A percentile compares a stretch with the other conserved stretches of the same genome.
These are phyloP conservation scores for Heptranchias perlo DNA, from an alignment of 2,113 vertebrate species.

Conservation along the genomic window DNA sequence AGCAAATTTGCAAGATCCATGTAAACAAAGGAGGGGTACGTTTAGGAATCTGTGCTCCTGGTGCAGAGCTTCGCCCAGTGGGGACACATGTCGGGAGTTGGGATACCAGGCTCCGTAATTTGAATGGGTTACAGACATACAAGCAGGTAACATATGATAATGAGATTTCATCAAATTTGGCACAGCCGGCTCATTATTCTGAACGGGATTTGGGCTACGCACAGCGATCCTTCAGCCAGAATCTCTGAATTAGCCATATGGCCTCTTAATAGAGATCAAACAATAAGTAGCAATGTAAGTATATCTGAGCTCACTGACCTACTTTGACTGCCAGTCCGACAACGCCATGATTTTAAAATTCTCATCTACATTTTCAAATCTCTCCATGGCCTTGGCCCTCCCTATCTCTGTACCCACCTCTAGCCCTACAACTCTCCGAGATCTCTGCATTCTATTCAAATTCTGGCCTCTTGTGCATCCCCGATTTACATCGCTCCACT, in stretches of 20 bases:
- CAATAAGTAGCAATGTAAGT: not conserved
- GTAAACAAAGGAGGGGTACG: not conserved
- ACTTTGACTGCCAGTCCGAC: too few species aligned
- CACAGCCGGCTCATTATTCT: not conserved
- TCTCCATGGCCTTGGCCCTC: too few species aligned
- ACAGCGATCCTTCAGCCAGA: not conserved
- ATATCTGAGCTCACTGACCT: too few species aligned
- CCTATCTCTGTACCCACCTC: too few species aligned
- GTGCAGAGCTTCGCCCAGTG: not conserved
- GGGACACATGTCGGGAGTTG: not conserved
- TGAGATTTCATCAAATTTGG: not conserved
- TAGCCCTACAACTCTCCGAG: too few species aligned
- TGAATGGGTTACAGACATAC: not conserved
- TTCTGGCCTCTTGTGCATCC: too few species aligned
- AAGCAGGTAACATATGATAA: not conserved
- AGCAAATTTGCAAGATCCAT: not conserved
- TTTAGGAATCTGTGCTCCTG: not conserved
- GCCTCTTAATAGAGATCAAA: not conserved
- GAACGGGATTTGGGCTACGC: not conserved
- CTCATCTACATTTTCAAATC: too few species aligned
- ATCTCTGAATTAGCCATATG: slow-evolving; percentile 10
- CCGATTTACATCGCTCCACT: too few species aligned
- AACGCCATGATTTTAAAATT: too few species aligned
- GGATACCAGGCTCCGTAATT: not conserved
- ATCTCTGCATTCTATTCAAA: too few species aligned